A percentile compares a stretch with the other conserved stretches of the same genome.
Evolutionary conservation across 1,140 invertebrate species (phyloP).

Genomic region (Pachyrhynchus sulphureomaculatus): DNA sequence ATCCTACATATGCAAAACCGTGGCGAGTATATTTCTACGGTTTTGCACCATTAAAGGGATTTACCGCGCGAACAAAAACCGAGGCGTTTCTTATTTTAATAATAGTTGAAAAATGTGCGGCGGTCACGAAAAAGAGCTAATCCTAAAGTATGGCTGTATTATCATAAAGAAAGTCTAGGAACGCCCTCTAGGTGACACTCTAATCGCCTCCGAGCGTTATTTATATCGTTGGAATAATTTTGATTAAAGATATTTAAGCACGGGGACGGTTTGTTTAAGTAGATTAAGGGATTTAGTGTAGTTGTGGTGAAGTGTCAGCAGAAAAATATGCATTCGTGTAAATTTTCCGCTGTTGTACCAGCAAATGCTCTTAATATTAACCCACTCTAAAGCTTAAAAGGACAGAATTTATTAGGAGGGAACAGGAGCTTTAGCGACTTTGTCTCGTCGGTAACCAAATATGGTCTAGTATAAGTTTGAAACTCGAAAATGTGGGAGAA

Average conservation of each 20-base stretch:
- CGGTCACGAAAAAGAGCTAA: slow-evolving; percentile 23
- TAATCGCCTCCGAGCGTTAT: slow-evolving; percentile 26
- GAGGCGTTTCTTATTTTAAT: slow-evolving; percentile 18
- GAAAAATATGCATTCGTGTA: not conserved
- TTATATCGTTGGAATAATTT: slow-evolving; percentile 28
- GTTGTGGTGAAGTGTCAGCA: slow-evolving; percentile 6
- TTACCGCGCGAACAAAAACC: slow-evolving; percentile 6
- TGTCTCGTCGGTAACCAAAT: too few relatives aligned
- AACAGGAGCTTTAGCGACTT: too few relatives aligned
- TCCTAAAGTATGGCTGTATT: slow-evolving; percentile 26
- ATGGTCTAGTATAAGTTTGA: too few relatives aligned
- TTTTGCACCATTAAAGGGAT: slow-evolving; percentile 14
- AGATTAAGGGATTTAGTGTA: not conserved
- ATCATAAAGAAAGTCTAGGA: slow-evolving; percentile 28
- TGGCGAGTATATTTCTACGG: slow-evolving; percentile 1
- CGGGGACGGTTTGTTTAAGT: slow-evolving; percentile 20
- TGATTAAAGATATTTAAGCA: slow-evolving; percentile 26
- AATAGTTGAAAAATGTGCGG: slow-evolving; percentile 15
- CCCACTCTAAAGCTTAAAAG: too few relatives aligned
- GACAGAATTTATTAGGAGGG: too few relatives aligned
- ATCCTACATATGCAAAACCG: slow-evolving; percentile 9
- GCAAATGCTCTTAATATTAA: too few relatives aligned
- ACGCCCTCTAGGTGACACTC: slow-evolving; percentile 22
- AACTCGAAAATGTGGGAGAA: too few relatives aligned
- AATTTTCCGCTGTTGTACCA: too few relatives aligned